A percentile compares a stretch with the other conserved stretches of the same genome.
These are phyloP conservation scores for Zaprionus lineosus DNA, from an alignment of 2,888 invertebrate species.

Conservation along the genomic window DNA sequence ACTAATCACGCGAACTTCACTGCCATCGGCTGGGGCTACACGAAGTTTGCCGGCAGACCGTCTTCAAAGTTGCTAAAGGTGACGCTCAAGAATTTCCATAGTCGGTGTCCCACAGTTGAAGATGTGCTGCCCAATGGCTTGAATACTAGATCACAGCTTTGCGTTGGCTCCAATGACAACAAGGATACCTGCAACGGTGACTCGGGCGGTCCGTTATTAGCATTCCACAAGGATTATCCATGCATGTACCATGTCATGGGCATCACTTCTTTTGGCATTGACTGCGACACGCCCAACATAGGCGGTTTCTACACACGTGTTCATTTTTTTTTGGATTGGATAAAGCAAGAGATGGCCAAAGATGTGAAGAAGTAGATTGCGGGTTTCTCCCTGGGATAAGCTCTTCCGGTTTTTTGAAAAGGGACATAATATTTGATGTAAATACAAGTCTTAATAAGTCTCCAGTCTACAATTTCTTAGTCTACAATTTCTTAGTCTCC, in stretches of 20 bases:
- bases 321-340: constrained; percentile 65
- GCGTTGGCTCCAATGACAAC: constrained; percentile 66
- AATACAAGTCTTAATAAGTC: too few relatives aligned
- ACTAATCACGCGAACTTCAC: constrained; percentile 62
- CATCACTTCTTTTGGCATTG: constrained; percentile 66
- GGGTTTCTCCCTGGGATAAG: too few relatives aligned
- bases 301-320: constrained; percentile 74
- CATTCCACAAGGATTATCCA: constrained; percentile 55
- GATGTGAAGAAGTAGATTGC: neutral
- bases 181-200: constrained; percentile 78
- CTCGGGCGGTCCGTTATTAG: constrained; percentile 76
- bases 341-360: constrained; percentile 47
- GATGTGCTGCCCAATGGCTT: constrained; percentile 58
- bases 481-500: too few relatives aligned
- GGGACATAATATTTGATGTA: too few relatives aligned
- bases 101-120: constrained; percentile 47
- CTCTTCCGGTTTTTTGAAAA: too few relatives aligned
- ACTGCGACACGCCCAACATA: constrained; percentile 62
- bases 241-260: constrained; percentile 76
- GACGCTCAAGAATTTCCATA: constrained; percentile 81
- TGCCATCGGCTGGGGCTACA: constrained; percentile 84
- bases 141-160: constrained; percentile 57
- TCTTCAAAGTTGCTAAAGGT: constrained; percentile 84
- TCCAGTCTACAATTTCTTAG: too few relatives aligned
- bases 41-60: constrained; percentile 69